A percentile compares a stretch with the other conserved stretches of the same genome.
These are phyloP conservation scores for Anarsia innoxiella DNA, from an alignment of 2,888 invertebrate species.

Conservation along the genomic window DNA sequence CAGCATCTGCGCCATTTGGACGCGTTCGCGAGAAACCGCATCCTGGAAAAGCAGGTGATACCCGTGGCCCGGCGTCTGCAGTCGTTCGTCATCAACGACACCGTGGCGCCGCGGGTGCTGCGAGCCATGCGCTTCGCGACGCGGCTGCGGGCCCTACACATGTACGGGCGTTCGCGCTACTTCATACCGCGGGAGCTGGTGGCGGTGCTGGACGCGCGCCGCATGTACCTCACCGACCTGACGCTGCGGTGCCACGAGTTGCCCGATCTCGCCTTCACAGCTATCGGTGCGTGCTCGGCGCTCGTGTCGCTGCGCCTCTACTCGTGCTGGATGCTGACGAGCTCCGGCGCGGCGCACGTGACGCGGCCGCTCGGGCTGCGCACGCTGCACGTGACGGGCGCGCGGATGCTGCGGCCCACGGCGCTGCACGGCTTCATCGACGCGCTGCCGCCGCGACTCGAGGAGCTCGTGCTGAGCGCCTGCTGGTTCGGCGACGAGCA, in stretches of 20 bases:
- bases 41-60: background rate
- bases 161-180: slow-evolving; percentile 29
- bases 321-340: slow-evolving; percentile 30
- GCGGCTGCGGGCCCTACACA: slow-evolving; percentile 24
- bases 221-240: slow-evolving; percentile 24
- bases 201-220: slow-evolving; percentile 19
- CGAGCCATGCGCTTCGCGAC: slow-evolving; percentile 10
- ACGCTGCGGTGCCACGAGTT: slow-evolving; percentile 16
- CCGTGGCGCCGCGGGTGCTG: slow-evolving; percentile 19
- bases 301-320: slow-evolving; percentile 29
- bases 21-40: background rate
- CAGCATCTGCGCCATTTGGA: background rate
- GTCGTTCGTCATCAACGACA: slow-evolving; percentile 28
- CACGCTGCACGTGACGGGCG: slow-evolving; percentile 31
- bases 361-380: slow-evolving; percentile 19
- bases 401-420: slow-evolving; percentile 22
- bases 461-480: background rate
- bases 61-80: slow-evolving; percentile 13
- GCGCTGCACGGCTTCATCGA: slow-evolving; percentile 17
- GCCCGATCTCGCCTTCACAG: slow-evolving; percentile 29
- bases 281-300: slow-evolving; percentile 23
- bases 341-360: slow-evolving; percentile 18
- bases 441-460: slow-evolving; percentile 10
- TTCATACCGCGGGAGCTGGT: slow-evolving; percentile 25
- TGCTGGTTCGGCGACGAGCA: slow-evolving; percentile 1